phyloP scores from a whole-genome alignment of 2,888 invertebrate species.

The Phlogophora meticulosa region DNA sequence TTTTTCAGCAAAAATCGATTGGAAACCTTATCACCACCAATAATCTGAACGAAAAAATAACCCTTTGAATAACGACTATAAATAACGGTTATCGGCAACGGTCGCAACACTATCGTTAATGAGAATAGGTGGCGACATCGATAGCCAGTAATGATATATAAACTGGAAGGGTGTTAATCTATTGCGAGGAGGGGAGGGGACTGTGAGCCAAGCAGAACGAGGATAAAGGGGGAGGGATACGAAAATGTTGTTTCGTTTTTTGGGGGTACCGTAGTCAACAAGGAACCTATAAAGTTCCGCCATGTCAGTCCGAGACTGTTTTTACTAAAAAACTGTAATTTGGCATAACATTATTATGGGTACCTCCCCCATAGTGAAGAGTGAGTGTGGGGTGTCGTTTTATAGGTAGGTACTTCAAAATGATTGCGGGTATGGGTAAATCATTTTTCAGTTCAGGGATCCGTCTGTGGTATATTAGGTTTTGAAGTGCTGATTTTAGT shows the following conservation, averaged over 20 bases:
- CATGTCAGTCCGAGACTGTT: too few relatives aligned
- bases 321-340: too few relatives aligned
- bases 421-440: too few relatives aligned
- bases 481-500: too few relatives aligned
- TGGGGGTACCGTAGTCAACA: too few relatives aligned
- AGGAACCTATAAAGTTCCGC: too few relatives aligned
- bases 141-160: conserved; percentile 68
- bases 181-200: conserved; percentile 31
- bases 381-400: too few relatives aligned
- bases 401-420: too few relatives aligned
- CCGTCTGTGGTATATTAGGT: too few relatives aligned
- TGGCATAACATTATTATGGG: too few relatives aligned
- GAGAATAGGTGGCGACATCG: conserved; percentile 65
- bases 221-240: conserved; percentile 32
- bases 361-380: too few relatives aligned
- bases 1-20: not conserved
- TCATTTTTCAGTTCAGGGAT: too few relatives aligned
- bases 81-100: conserved; percentile 56
- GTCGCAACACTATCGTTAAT: conserved; percentile 63
- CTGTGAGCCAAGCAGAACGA: conserved; percentile 51
- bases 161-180: conserved; percentile 65
- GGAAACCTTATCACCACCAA: conserved; percentile 1
- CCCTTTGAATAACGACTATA: conserved; percentile 50
- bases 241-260: conserved; percentile 45
- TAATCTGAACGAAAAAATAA: conserved; percentile 40